Evolutionary conservation across 2,113 vertebrate genomes (phyloP), one percentile per base, ranked within the genome.

Genomic region (Alligator mississippiensis): DNA sequence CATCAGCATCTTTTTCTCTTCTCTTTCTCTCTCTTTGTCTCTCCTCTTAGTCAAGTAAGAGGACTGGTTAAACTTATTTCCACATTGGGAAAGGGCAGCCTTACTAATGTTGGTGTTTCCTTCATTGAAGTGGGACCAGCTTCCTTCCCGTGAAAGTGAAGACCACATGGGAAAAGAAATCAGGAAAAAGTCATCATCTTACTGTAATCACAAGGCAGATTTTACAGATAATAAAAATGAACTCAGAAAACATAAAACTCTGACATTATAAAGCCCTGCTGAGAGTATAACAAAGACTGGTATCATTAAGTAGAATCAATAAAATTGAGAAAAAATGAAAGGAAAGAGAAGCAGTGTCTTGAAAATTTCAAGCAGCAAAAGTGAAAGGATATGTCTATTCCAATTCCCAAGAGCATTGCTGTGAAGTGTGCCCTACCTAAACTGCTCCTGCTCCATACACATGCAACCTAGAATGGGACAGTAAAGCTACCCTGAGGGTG

Each of bases 301-400:
- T 80, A 76, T 66, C 92, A 94, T 62, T 92, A 96, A 93, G 85
- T 66, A 93, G 59, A 84, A 60, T 81, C 83, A 96, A 95, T 93
- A 95, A 15, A 58, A 54, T 57, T 0, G 1, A 96, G 79, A 93
- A 93, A 92, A 85, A 92, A 85, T n/a, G 82, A 90, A 90, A 88
- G 81, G 79, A 94, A 90, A 82, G 74, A 93, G 86, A 2, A 87
- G 84, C 62, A 28, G 79, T 93, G 90, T 85, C 94, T 95, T 79
- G 79, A 87, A 95, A 87, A 96, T 96, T 93, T 92, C 82, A 88
- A 54, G 57, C 13, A 74, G 79, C 19, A 94, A 8, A 47, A 47
- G 47, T 9, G 47, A 47, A 47, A 47, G 47, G 47, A 47, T 47
- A 47, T 47, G 47, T 47, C 47, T 47, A 47, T 47, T 47, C 47